Percentiles rank a stretch among this genome's conserved stretches.
These are phyloP conservation scores for Scaptomyza hsui DNA, from an alignment of 1,140 invertebrate species.

Conservation along the genomic window DNA sequence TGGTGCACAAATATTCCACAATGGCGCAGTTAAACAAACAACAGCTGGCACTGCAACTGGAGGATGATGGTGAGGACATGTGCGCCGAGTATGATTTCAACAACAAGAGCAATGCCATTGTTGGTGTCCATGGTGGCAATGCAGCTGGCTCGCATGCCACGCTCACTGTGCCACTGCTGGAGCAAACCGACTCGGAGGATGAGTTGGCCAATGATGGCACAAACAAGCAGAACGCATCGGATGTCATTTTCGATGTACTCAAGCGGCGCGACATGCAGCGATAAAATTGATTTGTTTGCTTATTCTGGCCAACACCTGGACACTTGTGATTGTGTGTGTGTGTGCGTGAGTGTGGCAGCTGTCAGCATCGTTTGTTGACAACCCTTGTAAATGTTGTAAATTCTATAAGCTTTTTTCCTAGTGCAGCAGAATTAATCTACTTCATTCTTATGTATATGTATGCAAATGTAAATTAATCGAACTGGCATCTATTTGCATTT, in stretches of 20 bases:
- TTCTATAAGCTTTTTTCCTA: constrained; percentile 39
- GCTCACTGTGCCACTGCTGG: constrained; percentile 70
- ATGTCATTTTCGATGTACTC: constrained; percentile 83
- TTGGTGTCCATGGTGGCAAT: constrained; percentile 32
- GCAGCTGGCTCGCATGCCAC: constrained; percentile 37
- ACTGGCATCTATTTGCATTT: constrained; percentile 19
- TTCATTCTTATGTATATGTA: constrained; percentile 18
- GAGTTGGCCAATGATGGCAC: constrained; percentile 49
- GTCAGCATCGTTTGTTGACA: constrained; percentile 21
- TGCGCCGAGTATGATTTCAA: constrained; percentile 66
- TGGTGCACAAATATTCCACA: constrained; percentile 89
- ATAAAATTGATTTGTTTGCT: constrained; percentile 42
- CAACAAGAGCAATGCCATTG: constrained; percentile 43
- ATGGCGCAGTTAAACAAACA: constrained; percentile 59
- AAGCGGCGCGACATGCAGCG: constrained; percentile 82
- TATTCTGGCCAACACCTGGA: constrained; percentile 3
- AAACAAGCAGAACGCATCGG: constrained; percentile 76
- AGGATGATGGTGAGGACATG: constrained; percentile 60
- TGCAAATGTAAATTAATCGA: constrained; percentile 32
- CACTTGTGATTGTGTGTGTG: constrained; percentile 21
- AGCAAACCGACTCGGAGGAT: constrained; percentile 77
- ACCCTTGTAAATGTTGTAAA: constrained; percentile 77
- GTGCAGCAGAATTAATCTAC: constrained; percentile 16
- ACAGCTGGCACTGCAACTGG: constrained; percentile 43
- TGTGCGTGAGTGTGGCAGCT: constrained; percentile 11